phyloP scores from a whole-genome alignment of 2,113 vertebrate genomes.

The Syngnathus typhle region DNA sequence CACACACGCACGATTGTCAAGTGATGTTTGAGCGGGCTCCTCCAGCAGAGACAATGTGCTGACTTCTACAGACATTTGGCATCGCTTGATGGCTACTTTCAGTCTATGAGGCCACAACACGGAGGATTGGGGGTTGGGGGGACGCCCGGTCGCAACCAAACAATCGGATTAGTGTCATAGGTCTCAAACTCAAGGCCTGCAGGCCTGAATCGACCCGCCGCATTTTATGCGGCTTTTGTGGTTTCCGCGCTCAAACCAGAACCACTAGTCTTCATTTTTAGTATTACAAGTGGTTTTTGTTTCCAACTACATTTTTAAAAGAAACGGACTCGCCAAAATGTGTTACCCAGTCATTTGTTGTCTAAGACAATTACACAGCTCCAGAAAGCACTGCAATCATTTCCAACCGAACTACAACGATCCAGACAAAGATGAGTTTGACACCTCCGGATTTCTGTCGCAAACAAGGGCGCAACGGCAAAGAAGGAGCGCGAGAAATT shows the following conservation, averaged over 20 bases:
- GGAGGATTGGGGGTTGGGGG: neutral
- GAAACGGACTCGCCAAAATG: neutral
- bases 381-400: neutral
- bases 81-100: constrained; percentile 1
- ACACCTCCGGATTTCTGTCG: constrained; percentile 15
- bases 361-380: neutral
- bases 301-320: no score
- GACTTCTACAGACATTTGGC: constrained; percentile 1
- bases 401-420: neutral
- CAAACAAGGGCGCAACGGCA: constrained; percentile 21
- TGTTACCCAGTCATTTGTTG: neutral
- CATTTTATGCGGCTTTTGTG: neutral
- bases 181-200: neutral
- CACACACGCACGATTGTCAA: neutral
- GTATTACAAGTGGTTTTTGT: neutral
- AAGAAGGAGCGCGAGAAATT: constrained; percentile 17
- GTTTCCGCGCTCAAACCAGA: neutral
- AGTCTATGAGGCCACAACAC: neutral
- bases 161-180: constrained; percentile 21
- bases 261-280: no score
- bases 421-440: neutral
- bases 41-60: neutral
- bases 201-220: neutral
- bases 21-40: neutral
- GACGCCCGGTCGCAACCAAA: neutral